A percentile compares a stretch with the other conserved stretches of the same genome.
Conservation (phyloP, 2,113 vertebrate species). For the Leptobrachium leishanense region DNA sequence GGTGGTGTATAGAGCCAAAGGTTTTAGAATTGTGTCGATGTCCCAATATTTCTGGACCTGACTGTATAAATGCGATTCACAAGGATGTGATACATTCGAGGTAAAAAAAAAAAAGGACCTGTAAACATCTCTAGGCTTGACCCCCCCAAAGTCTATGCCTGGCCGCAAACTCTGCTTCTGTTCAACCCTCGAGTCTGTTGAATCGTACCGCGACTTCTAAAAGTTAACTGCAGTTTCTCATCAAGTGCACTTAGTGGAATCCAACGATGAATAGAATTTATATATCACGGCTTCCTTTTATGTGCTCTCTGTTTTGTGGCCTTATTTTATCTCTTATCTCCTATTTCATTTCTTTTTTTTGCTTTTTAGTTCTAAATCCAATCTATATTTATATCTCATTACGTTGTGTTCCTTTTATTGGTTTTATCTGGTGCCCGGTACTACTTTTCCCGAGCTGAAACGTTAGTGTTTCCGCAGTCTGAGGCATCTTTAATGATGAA, state of each 20-base stretch:
- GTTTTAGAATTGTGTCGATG: no score
- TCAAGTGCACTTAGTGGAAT: not conserved
- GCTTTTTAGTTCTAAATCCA: not conserved
- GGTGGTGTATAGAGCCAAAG: no score
- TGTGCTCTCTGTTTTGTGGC: not conserved
- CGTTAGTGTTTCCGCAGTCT: conserved; percentile 6
- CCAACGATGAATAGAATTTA: not conserved
- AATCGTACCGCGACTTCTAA: no score
- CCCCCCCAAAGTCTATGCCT: no score
- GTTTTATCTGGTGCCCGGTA: not conserved
- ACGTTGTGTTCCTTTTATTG: conserved; percentile 15
- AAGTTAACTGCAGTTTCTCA: no score
- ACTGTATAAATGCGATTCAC: no score
- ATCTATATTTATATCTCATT: not conserved
- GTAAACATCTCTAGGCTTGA: no score
- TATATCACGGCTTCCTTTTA: not conserved
- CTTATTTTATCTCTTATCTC: conserved; percentile 4
- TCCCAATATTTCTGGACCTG: no score
- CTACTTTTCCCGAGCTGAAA: conserved; percentile 25
- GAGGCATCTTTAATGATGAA: conserved; percentile 29
- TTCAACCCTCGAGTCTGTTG: no score
- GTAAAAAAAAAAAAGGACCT: no score
- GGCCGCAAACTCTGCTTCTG: no score
- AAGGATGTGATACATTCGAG: no score
- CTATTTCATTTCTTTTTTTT: not conserved